Evolutionary conservation across 2,888 invertebrate genomes (phyloP), one percentile per base, ranked within the genome.

Genomic region (Oxyteleia sp.): DNA sequence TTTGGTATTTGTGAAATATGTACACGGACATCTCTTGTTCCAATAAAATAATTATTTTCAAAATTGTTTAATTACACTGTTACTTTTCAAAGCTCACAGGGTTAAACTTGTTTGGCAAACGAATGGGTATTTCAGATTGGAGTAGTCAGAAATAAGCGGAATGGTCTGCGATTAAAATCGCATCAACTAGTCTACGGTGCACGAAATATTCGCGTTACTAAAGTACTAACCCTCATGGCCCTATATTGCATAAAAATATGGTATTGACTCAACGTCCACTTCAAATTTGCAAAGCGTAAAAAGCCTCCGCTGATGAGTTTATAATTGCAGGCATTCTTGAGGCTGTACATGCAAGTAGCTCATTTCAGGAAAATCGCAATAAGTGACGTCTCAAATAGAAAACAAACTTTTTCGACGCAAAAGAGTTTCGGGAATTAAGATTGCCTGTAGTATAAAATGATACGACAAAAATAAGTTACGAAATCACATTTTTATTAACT

Each of bases 111-210:
- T 68, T 61, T 16, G 16, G 5, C 41, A 49, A 43, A 59, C 57
- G 41, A 51, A 59, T 41, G 43, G 20, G 13, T 15, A 29, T 78
- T 53, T 53, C 10, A 47, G 16, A 53, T 51, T 29, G 53, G 66
- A 61, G 59, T 69, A 53, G 49, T 29, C 49, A 16, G 45, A 57
- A 47, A 38, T 47, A 51, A 71, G 59, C 53, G 32, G 43, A 18
- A 41, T 32, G 69, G 78, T 64, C 57, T 63, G 82, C 71, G 85
- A 86, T 86, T 86, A 86, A 84, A 86, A 82, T 84, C 84, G 43
- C 84, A 84, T 86, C 79, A 86, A 53, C 72, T 63, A 35, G 47
- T 66, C 61, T 66, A 71, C 53, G 43, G 32, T 55, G 84, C 85
- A 84, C 87, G 83, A 84, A 85, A 84, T 78, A 63, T 66, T 80